phyloP scores from a whole-genome alignment of 2,797 vertebrate genomes.

The Chloroceryle inda region DNA sequence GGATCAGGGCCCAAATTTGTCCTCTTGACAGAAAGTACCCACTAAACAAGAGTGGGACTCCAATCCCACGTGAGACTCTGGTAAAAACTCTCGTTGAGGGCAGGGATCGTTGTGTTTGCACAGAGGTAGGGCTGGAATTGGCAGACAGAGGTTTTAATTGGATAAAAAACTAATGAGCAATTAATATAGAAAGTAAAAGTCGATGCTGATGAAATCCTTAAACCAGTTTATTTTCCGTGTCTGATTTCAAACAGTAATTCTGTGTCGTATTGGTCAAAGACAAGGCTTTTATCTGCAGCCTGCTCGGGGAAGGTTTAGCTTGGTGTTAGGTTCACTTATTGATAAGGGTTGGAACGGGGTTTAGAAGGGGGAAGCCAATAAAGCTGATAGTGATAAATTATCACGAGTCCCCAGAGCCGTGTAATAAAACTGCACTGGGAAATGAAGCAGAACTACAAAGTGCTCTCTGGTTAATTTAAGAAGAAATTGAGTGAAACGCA shows the following conservation, averaged over 20 bases:
- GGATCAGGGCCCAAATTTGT: neutral
- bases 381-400: slow-evolving; percentile 76
- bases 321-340: slow-evolving; percentile 63
- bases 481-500: slow-evolving; percentile 73
- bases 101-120: neutral
- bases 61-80: neutral
- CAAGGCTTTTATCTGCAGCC: slow-evolving; percentile 23
- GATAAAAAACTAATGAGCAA: neutral
- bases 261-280: neutral
- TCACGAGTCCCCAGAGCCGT: slow-evolving; percentile 75
- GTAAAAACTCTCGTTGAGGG: neutral
- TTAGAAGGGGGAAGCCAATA: slow-evolving; percentile 55
- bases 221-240: neutral
- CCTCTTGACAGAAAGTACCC: neutral
- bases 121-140: neutral
- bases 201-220: neutral
- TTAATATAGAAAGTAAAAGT: neutral
- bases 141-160: neutral
- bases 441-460: slow-evolving; percentile 78
- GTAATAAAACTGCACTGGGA: slow-evolving; percentile 74
- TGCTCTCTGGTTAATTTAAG: slow-evolving; percentile 76
- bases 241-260: neutral
- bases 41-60: neutral
- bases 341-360: slow-evolving; percentile 46
- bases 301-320: slow-evolving; percentile 42